phyloP scores from a whole-genome alignment of 2,113 vertebrate genomes.

The Terrapene triunguis region DNA sequence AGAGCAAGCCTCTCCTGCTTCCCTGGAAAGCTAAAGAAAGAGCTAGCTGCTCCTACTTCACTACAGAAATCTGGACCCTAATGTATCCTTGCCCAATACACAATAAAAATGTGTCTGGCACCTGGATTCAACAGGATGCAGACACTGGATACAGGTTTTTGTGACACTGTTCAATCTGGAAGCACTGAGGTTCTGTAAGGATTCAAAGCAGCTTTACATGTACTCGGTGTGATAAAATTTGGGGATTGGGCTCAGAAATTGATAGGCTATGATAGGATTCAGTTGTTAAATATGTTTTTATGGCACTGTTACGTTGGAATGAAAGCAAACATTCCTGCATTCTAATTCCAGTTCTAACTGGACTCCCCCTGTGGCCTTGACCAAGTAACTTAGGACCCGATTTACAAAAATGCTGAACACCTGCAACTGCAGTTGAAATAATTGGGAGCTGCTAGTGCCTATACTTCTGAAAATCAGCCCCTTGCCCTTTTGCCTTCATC shows the following conservation, averaged over 20 bases:
- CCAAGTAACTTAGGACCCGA: background rate
- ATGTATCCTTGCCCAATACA: background rate
- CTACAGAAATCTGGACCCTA: background rate
- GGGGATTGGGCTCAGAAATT: background rate
- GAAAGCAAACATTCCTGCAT: background rate
- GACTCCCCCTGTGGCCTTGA: background rate
- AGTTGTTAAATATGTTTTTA: background rate
- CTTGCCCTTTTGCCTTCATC: background rate
- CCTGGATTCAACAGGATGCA: rapidly evolving
- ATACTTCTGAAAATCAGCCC: background rate
- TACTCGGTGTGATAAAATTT: background rate
- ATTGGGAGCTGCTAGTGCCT: background rate
- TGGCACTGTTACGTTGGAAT: background rate
- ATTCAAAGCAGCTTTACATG: background rate
- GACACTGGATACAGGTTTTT: background rate
- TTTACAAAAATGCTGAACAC: background rate
- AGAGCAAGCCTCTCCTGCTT: background rate
- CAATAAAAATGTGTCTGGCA: background rate
- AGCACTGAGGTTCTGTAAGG: background rate
- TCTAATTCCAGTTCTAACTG: background rate
- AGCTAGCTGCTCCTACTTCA: background rate
- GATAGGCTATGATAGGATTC: background rate
- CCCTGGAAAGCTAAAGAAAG: background rate
- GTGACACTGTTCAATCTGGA: background rate
- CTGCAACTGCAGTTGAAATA: background rate